These are phyloP conservation scores for Eubucco bourcierii DNA, from an alignment of 2,113 vertebrate genomes.

Conservation along the genomic window DNA sequence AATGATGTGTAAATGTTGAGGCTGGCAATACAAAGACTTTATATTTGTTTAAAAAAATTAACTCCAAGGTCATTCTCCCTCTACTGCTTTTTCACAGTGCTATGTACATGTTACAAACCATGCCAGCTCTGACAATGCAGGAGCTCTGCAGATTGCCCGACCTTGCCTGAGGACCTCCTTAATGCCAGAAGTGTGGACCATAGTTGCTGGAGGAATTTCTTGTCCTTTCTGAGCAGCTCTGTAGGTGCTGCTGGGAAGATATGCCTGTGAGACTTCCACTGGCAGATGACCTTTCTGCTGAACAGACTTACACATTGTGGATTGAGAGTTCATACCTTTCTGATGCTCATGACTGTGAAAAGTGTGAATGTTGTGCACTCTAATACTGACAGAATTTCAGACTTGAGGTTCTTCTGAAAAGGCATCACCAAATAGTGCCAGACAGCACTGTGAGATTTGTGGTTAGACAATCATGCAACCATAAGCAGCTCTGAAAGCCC, in stretches of 20 bases:
- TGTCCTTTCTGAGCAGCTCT: not conserved
- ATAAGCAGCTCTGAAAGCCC: not conserved
- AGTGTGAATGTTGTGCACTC: not conserved
- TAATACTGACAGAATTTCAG: not conserved
- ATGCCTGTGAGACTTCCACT: not conserved
- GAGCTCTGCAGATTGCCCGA: not conserved
- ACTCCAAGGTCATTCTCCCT: not conserved
- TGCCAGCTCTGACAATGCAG: not conserved
- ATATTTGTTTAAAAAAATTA: not conserved
- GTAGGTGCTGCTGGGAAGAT: accelerated
- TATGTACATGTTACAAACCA: not conserved
- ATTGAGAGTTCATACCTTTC: not conserved
- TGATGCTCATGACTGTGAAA: not conserved
- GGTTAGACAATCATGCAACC: not conserved
- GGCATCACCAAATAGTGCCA: not conserved
- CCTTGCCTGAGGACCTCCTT: not conserved
- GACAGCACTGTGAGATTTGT: not conserved
- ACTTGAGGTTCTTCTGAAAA: not conserved
- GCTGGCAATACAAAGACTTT: not conserved
- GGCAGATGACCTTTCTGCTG: not conserved
- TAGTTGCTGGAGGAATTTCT: not conserved
- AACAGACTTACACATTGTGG: not conserved
- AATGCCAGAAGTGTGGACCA: not conserved
- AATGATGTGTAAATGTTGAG: not conserved
- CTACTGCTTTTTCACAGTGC: not conserved